phyloP scores from a whole-genome alignment of 2,113 vertebrate genomes.

The Sebastes schlegelii region DNA sequence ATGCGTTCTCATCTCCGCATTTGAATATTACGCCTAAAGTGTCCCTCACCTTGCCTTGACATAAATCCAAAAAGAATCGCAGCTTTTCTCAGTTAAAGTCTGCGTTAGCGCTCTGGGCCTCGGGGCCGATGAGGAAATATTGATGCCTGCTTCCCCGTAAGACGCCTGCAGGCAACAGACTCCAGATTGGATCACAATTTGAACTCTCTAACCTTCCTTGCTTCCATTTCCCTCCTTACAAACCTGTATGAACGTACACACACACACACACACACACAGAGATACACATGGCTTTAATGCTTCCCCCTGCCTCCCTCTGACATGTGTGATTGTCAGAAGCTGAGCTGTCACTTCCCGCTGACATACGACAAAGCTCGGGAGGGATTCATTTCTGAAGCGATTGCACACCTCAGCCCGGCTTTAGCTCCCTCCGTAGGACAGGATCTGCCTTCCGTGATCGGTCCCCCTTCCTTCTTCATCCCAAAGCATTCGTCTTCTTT shows the following conservation, averaged over 20 bases:
- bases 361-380: constrained; percentile 57
- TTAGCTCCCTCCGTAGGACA: constrained; percentile 45
- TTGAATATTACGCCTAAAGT: constrained; percentile 45
- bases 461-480: constrained; percentile 27
- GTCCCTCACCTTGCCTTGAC: constrained; percentile 45
- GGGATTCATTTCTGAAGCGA: constrained; percentile 57
- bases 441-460: constrained; percentile 41
- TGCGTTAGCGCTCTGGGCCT: constrained; percentile 31
- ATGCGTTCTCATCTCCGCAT: constrained; percentile 12
- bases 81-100: constrained; percentile 32
- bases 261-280: constrained; percentile 20
- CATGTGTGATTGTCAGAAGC: constrained; percentile 55
- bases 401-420: constrained; percentile 56
- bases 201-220: constrained; percentile 37
- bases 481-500: constrained; percentile 29
- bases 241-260: constrained; percentile 19
- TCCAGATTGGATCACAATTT: constrained; percentile 38
- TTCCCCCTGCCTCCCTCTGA: constrained; percentile 20
- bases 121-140: constrained; percentile 46
- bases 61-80: constrained; percentile 29
- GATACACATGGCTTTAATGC: constrained; percentile 14
- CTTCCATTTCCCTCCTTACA: neutral
- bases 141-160: constrained; percentile 50
- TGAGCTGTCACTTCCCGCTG: constrained; percentile 58
- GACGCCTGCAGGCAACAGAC: constrained; percentile 47